Base-by-base conservation (phyloP, 2,797 vertebrate species). In the Pangasius macronema region DNA sequence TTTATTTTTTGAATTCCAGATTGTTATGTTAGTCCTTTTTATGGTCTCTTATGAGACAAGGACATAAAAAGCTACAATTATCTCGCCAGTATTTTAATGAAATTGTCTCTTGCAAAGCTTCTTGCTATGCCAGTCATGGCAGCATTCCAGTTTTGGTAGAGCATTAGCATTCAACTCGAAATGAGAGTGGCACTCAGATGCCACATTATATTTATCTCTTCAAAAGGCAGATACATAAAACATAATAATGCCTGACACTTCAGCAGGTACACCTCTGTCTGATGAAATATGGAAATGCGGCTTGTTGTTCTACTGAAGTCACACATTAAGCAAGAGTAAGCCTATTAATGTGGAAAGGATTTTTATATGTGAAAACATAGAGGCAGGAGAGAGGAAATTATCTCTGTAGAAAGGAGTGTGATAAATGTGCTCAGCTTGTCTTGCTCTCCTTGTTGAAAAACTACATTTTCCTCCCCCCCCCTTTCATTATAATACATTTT, bases 201-300 rank as follows among this genome's bases (percentile, higher is more conserved):
- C 86, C 42, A 84, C 83, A 88, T 91, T 61, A 77, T 84, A 90
- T 88, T 90, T 67, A 65, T 89, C 70, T 86, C 87, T 89, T 85
- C 88, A 89, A 89, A 88, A 91, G 80, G 67, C 82, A 77, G 67
- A 88, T 70, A 88, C 89, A 90, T 89, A 89, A 92, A 90, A 91
- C 85, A 68, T 83, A 92, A 89, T 90, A 89, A 91, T 86, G 89
- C 82, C 84, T 88, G 85, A 86, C 75, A 65, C 77, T 88, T 86
- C 75, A 63, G 89, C 72, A 88, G 84, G 90, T 89, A 90, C 79
- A 87, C 82, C 85, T 75, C 75, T 33, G 76, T 89, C 87, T 90
- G 88, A 90, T 92, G 90, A 91, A 89, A 90, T 89, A 91, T 92
- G 89, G 88, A 90, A 90, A 92, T 90, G 85, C 14, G 11, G 67